These are phyloP conservation scores for Papilio aristodemus DNA, from an alignment of 1,140 invertebrate genomes.

Conservation along the genomic window DNA sequence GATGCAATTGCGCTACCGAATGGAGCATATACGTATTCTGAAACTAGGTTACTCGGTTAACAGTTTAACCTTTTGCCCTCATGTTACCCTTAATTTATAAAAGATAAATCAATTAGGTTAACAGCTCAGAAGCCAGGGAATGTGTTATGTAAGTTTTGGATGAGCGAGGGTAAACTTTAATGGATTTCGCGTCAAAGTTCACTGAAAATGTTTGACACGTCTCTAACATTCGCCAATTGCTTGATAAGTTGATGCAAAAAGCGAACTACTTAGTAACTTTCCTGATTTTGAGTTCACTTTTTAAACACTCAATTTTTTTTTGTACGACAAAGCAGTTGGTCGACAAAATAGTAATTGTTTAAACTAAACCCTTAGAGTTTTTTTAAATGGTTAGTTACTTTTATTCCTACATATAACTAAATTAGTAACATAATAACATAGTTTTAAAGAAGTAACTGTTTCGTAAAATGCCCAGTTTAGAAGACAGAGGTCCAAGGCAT, in stretches of 20 bases:
- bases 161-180: slow-evolving; percentile 2
- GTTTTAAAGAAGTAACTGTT: too few species aligned
- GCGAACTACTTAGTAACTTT: not conserved
- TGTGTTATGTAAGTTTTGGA: slow-evolving; percentile 3
- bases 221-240: slow-evolving; percentile 13
- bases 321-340: too few species aligned
- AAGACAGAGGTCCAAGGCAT: too few species aligned
- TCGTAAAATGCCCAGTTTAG: too few species aligned
- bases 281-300: not conserved
- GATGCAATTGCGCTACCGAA: too few species aligned
- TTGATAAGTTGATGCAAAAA: slow-evolving; percentile 1
- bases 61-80: not conserved
- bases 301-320: not conserved
- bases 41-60: too few species aligned
- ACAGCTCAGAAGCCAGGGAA: not conserved
- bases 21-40: too few species aligned
- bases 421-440: too few species aligned
- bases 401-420: too few species aligned
- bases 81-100: not conserved
- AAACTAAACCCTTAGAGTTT: too few species aligned
- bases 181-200: slow-evolving; percentile 15
- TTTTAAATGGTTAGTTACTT: too few species aligned
- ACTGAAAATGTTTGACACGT: slow-evolving; percentile 13
- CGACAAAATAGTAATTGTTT: too few species aligned
- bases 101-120: slow-evolving; percentile 10